Evolutionary conservation across 2,113 vertebrate species (phyloP), one percentile per base, ranked within the genome.

Genomic region (Eupsittula cactorum): DNA sequence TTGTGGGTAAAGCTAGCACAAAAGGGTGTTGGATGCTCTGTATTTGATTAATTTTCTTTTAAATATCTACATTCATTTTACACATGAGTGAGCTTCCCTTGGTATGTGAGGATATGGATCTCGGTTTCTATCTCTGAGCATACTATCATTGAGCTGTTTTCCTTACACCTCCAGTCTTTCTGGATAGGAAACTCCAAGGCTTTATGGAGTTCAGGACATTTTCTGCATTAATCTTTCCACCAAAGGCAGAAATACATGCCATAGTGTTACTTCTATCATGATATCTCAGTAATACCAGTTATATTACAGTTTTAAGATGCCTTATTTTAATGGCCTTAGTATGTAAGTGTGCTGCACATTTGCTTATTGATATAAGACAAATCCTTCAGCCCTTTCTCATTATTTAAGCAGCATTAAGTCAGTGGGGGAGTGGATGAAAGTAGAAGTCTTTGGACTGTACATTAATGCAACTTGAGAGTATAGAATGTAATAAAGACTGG

Each of bases 291-390:
- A 78, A 41, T 35, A 7, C 5, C 53, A 60, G 31, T 83, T 50
- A 37, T n/a, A 64, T 37, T 77, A 11, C 16, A 60, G 4, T 52
- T 84, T 90, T 69, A 71, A 29, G 68, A 35, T 55, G 0, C 27
- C 21, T 52, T 64, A 64, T 16, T 52, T 85, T 39, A 52, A 37
- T 44, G n/a, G 16, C 15, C 90, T 62, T 42, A n/a, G 10, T 59
- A 16, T 25, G 4, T 67, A 63, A 78, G 13, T 67, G 20, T 1
- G 0, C 23, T 47, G 24, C 4, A 2, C 7, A 3, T 62, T 71
- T 87, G 24, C 31, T 91, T 68, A 49, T 19, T 79, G 29, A 31
- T 85, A 2, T 74, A 52, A 87, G 62, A 65, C 16, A 73, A 62
- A 65, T 53, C 44, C n/a, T 76, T 71, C 74, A 80, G 18, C 21